These are phyloP conservation scores for Penaeus japonicus DNA, from an alignment of 1,140 invertebrate species.

Conservation along the genomic window DNA sequence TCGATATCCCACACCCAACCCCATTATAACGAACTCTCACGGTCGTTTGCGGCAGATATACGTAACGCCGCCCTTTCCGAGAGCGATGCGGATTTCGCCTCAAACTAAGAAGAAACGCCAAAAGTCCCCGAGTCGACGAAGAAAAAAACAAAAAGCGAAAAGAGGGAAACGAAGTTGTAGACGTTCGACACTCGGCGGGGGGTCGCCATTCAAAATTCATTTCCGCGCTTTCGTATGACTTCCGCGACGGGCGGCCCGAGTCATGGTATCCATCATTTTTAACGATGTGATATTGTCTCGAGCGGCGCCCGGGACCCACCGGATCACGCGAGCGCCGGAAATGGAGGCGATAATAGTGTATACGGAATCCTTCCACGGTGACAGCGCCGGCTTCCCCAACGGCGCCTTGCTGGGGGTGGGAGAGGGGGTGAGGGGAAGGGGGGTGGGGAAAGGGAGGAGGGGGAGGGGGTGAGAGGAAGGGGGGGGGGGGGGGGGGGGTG, in stretches of 20 bases:
- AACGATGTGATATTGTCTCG: constrained; percentile 51
- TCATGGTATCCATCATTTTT: constrained; percentile 52
- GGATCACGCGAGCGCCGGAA: constrained; percentile 30
- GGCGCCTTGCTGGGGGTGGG: too few relatives aligned
- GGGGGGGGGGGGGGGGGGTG: too few relatives aligned
- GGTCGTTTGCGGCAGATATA: background rate
- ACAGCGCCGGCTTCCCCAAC: too few relatives aligned
- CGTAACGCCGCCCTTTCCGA: too few relatives aligned
- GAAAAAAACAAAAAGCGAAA: too few relatives aligned
- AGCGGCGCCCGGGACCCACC: constrained; percentile 11
- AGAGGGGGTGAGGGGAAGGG: too few relatives aligned
- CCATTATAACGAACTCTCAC: background rate
- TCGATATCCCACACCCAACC: background rate
- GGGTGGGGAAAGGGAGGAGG: too few relatives aligned
- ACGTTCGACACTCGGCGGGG: background rate
- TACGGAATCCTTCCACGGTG: constrained; percentile 20
- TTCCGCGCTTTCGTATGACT: constrained; percentile 34
- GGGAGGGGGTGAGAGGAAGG: too few relatives aligned
- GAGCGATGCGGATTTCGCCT: too few relatives aligned
- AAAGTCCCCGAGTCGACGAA: too few relatives aligned
- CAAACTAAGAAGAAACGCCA: too few relatives aligned
- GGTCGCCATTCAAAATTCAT: constrained; percentile 44
- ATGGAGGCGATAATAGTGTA: constrained; percentile 52
- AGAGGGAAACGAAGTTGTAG: background rate
- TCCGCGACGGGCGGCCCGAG: constrained; percentile 41